Evolutionary conservation across 2,797 vertebrate genomes (phyloP).

Genomic region (Hyperoplus lanceolatus): DNA sequence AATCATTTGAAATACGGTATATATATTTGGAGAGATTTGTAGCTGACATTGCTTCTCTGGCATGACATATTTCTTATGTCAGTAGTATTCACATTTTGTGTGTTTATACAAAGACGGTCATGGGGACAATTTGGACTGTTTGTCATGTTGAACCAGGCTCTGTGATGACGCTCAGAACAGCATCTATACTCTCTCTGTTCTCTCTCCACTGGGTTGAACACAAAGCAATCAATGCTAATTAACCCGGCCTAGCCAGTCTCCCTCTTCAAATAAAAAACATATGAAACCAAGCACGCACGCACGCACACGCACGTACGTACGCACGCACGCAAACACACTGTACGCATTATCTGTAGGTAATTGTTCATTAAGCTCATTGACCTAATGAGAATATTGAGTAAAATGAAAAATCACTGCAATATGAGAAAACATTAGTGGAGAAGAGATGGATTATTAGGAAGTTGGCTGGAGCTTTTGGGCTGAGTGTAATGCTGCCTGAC

Average conservation of each 20-base stretch:
- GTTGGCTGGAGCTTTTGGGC: slow-evolving; percentile 1
- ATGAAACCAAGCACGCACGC: slow-evolving; percentile 52
- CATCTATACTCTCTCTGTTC: neutral
- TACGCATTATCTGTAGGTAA: slow-evolving; percentile 10
- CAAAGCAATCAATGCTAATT: slow-evolving; percentile 75
- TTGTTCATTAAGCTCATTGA: slow-evolving; percentile 27
- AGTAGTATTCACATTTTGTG: neutral
- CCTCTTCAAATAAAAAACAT: slow-evolving; percentile 71
- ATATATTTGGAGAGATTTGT: slow-evolving; percentile 4
- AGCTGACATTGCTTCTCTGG: neutral
- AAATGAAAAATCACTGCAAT: slow-evolving; percentile 40
- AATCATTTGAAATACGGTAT: slow-evolving; percentile 1
- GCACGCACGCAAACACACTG: neutral
- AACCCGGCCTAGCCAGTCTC: slow-evolving; percentile 54
- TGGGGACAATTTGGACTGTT: neutral
- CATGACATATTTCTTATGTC: neutral
- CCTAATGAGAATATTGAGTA: slow-evolving; percentile 53
- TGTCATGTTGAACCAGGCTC: slow-evolving; percentile 9
- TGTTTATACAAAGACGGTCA: neutral
- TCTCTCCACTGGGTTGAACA: slow-evolving; percentile 36
- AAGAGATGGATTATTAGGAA: slow-evolving; percentile 1
- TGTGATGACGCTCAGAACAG: slow-evolving; percentile 26
- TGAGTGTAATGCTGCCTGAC: neutral
- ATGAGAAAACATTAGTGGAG: neutral
- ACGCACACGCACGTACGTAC: neutral